Conservation (phyloP, 2,797 vertebrate species). For the Channallabes apus region DNA sequence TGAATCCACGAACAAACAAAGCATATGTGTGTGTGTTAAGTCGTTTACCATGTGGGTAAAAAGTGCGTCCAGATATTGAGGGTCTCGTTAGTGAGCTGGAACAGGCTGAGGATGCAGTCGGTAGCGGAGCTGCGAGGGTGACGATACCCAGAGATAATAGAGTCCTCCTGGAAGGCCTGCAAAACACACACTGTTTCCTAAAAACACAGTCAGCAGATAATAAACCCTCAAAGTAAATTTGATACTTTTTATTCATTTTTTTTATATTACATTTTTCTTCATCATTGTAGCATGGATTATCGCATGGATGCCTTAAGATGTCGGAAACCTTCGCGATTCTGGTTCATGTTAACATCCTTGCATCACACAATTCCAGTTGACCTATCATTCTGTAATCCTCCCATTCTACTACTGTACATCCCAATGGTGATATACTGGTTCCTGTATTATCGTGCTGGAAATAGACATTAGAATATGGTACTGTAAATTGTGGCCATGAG, state of each 20-base stretch:
- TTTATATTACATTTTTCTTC: not conserved
- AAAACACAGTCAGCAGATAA: not conserved
- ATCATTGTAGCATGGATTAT: not conserved
- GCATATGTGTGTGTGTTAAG: not conserved
- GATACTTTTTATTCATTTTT: not conserved
- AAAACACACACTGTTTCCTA: slow-evolving; percentile 14
- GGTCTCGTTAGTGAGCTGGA: slow-evolving; percentile 95
- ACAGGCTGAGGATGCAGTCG: slow-evolving; percentile 88
- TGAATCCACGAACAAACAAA: not conserved
- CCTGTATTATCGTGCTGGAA: not conserved
- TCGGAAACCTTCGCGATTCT: not conserved
- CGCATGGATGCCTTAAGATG: not conserved
- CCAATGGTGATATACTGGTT: not conserved
- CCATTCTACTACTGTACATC: not conserved
- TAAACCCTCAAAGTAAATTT: not conserved
- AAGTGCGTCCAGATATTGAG: slow-evolving; percentile 98
- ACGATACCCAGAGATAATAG: slow-evolving; percentile 92
- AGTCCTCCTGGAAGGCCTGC: slow-evolving; percentile 88
- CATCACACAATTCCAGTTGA: not conserved
- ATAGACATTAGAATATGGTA: not conserved
- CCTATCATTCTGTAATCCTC: not conserved
- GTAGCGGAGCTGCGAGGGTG: slow-evolving; percentile 84
- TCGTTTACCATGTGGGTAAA: slow-evolving; percentile 84
- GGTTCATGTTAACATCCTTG: not conserved
- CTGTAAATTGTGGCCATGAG: not conserved